Evolutionary conservation across 1,140 invertebrate species (phyloP).

Genomic region (Drosophila kanapiae): DNA sequence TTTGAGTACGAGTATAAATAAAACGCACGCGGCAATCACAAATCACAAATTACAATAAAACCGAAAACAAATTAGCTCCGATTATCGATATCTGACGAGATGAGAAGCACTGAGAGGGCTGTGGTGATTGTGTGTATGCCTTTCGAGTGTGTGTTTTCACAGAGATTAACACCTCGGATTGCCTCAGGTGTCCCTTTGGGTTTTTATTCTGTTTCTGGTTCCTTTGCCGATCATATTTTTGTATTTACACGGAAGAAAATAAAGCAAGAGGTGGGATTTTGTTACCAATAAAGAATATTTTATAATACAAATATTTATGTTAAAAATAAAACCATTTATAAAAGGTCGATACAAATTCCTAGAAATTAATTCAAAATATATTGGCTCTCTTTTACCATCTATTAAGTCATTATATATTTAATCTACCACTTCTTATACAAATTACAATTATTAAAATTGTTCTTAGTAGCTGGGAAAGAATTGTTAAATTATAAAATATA

Average conservation of each 20-base stretch:
- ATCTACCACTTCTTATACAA: no score
- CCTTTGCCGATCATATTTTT: constrained; percentile 3
- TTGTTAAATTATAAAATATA: neutral
- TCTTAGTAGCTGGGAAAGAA: no score
- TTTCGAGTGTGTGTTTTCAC: constrained; percentile 22
- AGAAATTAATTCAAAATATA: neutral
- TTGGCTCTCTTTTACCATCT: neutral
- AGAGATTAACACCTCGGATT: constrained; percentile 46
- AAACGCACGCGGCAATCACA: constrained; percentile 66
- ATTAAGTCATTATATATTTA: no score
- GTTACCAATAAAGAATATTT: neutral
- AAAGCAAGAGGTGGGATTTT: fast-evolving
- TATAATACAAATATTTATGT: no score
- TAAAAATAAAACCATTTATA: neutral
- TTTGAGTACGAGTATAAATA: constrained; percentile 64
- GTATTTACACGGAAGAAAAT: constrained; percentile 14
- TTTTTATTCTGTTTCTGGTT: constrained; percentile 6
- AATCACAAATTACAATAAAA: constrained; percentile 62
- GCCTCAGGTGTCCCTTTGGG: constrained; percentile 50
- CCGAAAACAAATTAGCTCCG: constrained; percentile 71
- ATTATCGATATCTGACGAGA: constrained; percentile 62
- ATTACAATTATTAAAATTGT: no score
- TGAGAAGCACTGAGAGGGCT: neutral
- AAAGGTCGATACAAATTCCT: neutral
- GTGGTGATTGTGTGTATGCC: constrained; percentile 6